phyloP scores from a whole-genome alignment of 2,888 invertebrate species.

The Physocephala rufipes region DNA sequence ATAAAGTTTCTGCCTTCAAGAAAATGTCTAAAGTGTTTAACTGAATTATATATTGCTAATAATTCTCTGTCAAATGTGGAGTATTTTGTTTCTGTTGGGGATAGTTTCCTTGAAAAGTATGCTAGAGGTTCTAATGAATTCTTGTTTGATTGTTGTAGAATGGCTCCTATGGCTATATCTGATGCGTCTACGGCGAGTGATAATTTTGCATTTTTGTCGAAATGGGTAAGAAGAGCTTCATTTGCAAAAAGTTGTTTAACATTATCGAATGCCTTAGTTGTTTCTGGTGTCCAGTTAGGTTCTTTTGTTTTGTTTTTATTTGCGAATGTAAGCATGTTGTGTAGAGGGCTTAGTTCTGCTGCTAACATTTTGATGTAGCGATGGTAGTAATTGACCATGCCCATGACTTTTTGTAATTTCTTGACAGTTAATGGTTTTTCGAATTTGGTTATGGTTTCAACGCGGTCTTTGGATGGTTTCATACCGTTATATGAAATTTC shows the following conservation, averaged over 20 bases:
- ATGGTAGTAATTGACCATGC: slow-evolving; percentile 18
- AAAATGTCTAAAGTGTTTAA: too few relatives aligned
- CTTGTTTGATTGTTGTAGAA: too few relatives aligned
- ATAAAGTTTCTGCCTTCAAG: slow-evolving; percentile 26
- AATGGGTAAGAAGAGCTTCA: background rate
- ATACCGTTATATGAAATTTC: background rate
- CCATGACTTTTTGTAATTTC: background rate
- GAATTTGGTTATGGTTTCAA: background rate
- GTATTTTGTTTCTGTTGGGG: too few relatives aligned
- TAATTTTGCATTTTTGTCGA: background rate
- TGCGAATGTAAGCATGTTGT: background rate
- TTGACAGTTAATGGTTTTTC: background rate
- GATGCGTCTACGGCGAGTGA: too few relatives aligned
- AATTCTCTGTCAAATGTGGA: too few relatives aligned
- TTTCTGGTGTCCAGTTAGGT: background rate
- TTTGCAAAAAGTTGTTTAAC: background rate
- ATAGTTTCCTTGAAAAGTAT: too few relatives aligned
- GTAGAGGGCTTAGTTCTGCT: background rate
- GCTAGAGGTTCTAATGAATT: too few relatives aligned
- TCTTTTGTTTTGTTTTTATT: background rate
- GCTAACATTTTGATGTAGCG: background rate
- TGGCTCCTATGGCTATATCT: too few relatives aligned
- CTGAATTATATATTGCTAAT: too few relatives aligned
- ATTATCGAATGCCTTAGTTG: background rate
- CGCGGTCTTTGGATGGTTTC: background rate